phyloP scores from a whole-genome alignment of 2,888 invertebrate species.

The Ceriagrion tenellum region DNA sequence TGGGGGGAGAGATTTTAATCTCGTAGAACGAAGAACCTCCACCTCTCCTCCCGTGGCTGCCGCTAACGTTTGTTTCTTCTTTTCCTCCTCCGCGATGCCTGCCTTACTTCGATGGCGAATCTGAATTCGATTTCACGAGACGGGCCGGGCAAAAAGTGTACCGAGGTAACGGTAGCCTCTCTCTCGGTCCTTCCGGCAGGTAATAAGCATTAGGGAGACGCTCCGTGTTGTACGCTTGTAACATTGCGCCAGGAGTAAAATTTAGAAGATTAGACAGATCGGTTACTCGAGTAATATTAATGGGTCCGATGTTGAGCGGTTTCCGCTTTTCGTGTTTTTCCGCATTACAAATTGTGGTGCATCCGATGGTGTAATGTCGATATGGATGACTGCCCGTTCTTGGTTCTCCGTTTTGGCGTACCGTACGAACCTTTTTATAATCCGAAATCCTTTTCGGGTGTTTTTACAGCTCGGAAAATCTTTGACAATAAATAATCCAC shows the following conservation, averaged over 20 bases:
- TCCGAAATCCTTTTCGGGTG: no score
- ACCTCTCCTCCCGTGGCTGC: background rate
- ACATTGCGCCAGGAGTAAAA: constrained; percentile 6
- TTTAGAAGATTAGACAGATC: constrained; percentile 11
- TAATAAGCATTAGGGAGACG: constrained; percentile 44
- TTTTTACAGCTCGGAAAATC: no score
- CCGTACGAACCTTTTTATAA: no score
- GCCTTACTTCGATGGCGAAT: constrained; percentile 34
- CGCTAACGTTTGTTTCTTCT: background rate
- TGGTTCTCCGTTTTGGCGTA: no score
- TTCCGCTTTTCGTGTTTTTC: background rate
- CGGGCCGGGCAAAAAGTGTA: constrained; percentile 52
- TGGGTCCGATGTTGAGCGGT: background rate
- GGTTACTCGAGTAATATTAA: background rate
- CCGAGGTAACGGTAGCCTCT: constrained; percentile 47
- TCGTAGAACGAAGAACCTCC: background rate
- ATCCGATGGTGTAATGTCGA: background rate
- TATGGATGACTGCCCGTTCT: background rate
- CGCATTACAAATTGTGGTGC: background rate
- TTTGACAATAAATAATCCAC: no score
- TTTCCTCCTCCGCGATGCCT: background rate
- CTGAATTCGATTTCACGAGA: constrained; percentile 55
- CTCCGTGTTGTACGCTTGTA: background rate
- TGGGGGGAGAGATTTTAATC: constrained; percentile 37
- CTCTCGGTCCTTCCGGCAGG: constrained; percentile 46